These are phyloP conservation scores for Serilophus lunatus DNA, from an alignment of 2,113 vertebrate species.

Conservation along the genomic window DNA sequence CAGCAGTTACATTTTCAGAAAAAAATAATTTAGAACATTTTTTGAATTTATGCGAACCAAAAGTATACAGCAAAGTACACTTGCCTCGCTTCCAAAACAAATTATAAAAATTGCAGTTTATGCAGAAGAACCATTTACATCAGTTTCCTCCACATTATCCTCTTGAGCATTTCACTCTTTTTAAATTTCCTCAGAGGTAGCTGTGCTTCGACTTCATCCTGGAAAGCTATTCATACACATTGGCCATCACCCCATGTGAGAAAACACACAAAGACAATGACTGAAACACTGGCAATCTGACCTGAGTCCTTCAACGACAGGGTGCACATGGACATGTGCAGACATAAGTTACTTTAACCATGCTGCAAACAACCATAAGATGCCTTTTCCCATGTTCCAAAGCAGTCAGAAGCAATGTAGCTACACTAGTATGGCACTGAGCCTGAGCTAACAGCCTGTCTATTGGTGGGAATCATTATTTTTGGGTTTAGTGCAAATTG, in stretches of 20 bases:
- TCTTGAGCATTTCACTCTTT: neutral
- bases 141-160: neutral
- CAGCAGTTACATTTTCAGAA: neutral
- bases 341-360: rapidly evolving
- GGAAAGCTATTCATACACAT: neutral
- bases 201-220: neutral
- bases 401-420: neutral
- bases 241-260: neutral
- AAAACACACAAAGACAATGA: rapidly evolving
- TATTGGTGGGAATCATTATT: neutral
- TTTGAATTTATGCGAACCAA: neutral
- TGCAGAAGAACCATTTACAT: neutral
- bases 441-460: neutral
- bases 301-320: neutral
- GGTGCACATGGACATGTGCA: rapidly evolving
- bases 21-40: neutral
- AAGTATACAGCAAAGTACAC: neutral
- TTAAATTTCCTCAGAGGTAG: neutral
- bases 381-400: neutral
- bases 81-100: neutral
- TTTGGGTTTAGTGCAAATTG: neutral
- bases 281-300: rapidly evolving
- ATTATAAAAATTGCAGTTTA: neutral
- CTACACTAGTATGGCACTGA: neutral
- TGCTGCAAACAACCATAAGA: neutral